Conservation (phyloP, 2,113 vertebrate species). For the Phainopepla nitens region DNA sequence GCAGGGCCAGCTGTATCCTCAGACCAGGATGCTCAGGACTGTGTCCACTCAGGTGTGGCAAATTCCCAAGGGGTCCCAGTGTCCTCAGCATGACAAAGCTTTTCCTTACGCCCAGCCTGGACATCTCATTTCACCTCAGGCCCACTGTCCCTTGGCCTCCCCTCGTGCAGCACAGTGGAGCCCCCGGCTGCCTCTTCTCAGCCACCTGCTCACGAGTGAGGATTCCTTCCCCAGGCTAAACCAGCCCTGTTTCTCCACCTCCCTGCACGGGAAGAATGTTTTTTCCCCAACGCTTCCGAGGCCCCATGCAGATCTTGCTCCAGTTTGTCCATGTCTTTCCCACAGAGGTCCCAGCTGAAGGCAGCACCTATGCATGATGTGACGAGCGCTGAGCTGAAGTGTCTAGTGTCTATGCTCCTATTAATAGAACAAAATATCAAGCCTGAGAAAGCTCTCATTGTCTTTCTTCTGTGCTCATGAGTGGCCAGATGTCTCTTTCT, state of each 20-base stretch:
- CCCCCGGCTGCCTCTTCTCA: rapidly evolving
- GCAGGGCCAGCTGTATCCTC: background rate
- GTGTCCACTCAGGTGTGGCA: background rate
- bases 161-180: rapidly evolving
- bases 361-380: rapidly evolving
- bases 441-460: background rate
- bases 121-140: background rate
- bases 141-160: background rate
- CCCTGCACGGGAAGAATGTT: rapidly evolving
- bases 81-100: background rate
- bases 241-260: background rate
- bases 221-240: background rate
- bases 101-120: background rate
- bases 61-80: rapidly evolving
- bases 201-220: rapidly evolving
- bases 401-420: background rate
- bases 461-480: background rate
- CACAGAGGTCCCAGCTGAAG: rapidly evolving
- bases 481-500: background rate
- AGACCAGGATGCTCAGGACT: background rate
- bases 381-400: background rate
- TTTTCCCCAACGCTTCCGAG: rapidly evolving
- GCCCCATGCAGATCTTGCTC: rapidly evolving
- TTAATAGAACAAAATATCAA: background rate
- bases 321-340: background rate